Conservation (phyloP, 2,888 invertebrate species). For the Gasteruption jaculator region DNA sequence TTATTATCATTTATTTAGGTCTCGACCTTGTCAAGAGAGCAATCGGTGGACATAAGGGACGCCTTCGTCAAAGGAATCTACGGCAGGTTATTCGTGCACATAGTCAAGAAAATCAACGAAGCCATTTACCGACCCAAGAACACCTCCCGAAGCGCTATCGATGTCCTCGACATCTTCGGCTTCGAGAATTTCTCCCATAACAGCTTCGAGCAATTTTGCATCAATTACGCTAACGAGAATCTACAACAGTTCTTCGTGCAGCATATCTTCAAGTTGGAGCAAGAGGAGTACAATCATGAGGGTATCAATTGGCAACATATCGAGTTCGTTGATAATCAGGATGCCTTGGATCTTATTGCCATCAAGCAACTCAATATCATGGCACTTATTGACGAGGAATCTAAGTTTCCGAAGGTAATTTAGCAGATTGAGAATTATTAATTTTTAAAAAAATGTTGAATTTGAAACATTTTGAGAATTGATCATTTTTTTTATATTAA, state of each 20-base stretch:
- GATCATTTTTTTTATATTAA: neutral
- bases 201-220: slow-evolving; percentile 97
- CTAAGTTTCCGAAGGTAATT: slow-evolving; percentile 82
- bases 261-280: slow-evolving; percentile 97
- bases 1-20: slow-evolving; percentile 43
- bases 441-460: slow-evolving; percentile 1
- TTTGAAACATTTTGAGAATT: too few relatives aligned
- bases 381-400: slow-evolving; percentile 98
- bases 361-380: slow-evolving; percentile 93
- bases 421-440: slow-evolving; percentile 5
- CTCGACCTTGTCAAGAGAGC: slow-evolving; percentile 82
- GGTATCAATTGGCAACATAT: slow-evolving; percentile 98
- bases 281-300: slow-evolving; percentile 95
- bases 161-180: slow-evolving; percentile 97
- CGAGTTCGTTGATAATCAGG: slow-evolving; percentile 97
- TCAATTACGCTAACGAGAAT: slow-evolving; percentile 98
- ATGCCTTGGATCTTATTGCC: slow-evolving; percentile 94
- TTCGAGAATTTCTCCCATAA: slow-evolving; percentile 98
- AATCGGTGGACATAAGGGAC: slow-evolving; percentile 93
- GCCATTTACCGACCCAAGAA: slow-evolving; percentile 88
- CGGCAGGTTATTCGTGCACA: slow-evolving; percentile 89
- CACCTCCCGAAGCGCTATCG: slow-evolving; percentile 80
- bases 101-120: slow-evolving; percentile 93
- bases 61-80: slow-evolving; percentile 98
- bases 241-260: slow-evolving; percentile 97